Base-by-base conservation (phyloP, 2,113 vertebrate genomes). In the Cervus canadensis region DNA sequence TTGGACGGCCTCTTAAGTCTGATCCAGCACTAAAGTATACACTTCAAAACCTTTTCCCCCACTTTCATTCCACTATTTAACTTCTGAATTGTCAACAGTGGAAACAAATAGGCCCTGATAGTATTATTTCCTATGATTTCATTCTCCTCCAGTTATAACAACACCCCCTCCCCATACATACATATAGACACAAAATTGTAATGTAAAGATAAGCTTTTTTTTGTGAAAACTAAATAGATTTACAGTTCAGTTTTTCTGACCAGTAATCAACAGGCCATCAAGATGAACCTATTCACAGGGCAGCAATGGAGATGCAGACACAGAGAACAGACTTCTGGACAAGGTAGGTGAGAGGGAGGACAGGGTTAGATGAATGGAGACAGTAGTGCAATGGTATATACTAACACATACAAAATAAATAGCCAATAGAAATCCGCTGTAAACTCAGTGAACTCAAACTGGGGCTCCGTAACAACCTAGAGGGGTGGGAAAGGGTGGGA, bases 141-240 rank as follows among this genome's bases (percentile, higher is more conserved):
- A 88, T 84, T 48, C n/a, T 40, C 86, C 56, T 40, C 36, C 4
- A 87, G 86, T 11, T 87, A 57, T 45, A 36, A 16, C 1, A 92
- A 11, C 14, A 25, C 15, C 5, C 17, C 11, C 21, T 21, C 16
- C 4, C 21, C 11, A 14, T 1, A 33, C 2, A 10, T 21, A 54
- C 71, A 74, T 40, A 54, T 79, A 81, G 10, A 62, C 48, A 40
- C n/a, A 54, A 12, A 64, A 86, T 21, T 60, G 83, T 74, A 94
- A 84, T 81, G 59, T 95, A 93, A 87, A 96, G n/a, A 84, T 28
- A 43, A 60, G 3, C 36, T 26, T 40, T 94, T 83, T 96, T 14
- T 79, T 2, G 86, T 93, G 91, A 83, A 83, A 76, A 54, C 71
- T 28, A 54, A 79, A 40, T 48, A 23, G 19, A 64, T 76, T n/a